These are phyloP conservation scores for Dolomedes plantarius DNA, from an alignment of 2,888 invertebrate species.

Conservation along the genomic window DNA sequence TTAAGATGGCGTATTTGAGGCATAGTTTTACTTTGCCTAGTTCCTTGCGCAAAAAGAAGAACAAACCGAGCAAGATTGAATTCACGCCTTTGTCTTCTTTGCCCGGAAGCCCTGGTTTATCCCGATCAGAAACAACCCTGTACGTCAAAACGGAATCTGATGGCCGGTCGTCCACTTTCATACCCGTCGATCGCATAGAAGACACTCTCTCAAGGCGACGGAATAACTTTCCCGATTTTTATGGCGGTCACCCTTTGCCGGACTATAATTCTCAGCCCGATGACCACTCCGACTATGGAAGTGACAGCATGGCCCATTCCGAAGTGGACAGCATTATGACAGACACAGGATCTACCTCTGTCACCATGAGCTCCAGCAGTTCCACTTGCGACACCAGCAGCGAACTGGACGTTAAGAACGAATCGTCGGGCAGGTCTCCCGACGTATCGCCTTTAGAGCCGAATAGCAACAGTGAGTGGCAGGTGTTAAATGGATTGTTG, in stretches of 20 bases:
- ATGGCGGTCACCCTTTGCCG: conserved; percentile 69
- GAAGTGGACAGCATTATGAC: conserved; percentile 67
- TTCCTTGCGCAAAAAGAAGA: conserved; percentile 61
- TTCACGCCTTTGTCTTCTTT: conserved; percentile 42
- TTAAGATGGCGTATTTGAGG: conserved; percentile 60
- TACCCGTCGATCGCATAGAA: conserved; percentile 67
- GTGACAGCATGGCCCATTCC: conserved; percentile 67
- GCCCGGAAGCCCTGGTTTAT: conserved; percentile 61
- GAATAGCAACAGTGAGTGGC: conserved; percentile 41
- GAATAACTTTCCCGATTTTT: conserved; percentile 69
- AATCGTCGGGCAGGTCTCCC: conserved; percentile 10
- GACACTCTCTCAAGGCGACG: conserved; percentile 51
- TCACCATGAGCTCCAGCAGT: conserved; percentile 52
- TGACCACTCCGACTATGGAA: conserved; percentile 67
- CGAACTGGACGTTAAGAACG: conserved; percentile 54
- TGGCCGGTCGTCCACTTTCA: conserved; percentile 45
- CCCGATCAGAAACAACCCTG: conserved; percentile 55
- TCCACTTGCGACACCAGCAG: conserved; percentile 56
- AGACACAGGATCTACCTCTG: conserved; percentile 53
- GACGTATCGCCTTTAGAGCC: conserved; percentile 23
- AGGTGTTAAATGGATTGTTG: conserved; percentile 3
- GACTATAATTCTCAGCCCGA: conserved; percentile 41
- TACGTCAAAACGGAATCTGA: conserved; percentile 48
- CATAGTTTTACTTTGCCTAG: conserved; percentile 72
- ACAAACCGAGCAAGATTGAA: conserved; percentile 44